Conservation (phyloP, 1,140 invertebrate genomes). For the Drosophila insularis region DNA sequence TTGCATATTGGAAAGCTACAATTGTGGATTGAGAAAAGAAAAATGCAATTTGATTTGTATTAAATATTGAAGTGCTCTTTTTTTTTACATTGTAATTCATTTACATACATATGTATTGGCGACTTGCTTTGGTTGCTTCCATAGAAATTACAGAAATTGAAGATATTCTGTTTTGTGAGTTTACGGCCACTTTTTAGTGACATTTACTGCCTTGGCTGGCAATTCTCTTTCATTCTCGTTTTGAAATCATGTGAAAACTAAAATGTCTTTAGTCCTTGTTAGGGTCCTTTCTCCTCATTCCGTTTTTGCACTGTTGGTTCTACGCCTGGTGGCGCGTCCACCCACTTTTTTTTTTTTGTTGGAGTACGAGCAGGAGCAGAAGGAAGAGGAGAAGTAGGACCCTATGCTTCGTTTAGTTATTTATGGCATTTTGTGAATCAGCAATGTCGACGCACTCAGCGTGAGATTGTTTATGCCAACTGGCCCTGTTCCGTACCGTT, state of each 20-base stretch:
- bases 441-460: conserved; percentile 52
- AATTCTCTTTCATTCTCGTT: conserved; percentile 5
- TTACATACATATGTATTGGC: neutral
- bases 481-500: neutral
- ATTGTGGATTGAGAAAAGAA: too few species aligned
- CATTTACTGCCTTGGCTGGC: conserved; percentile 11
- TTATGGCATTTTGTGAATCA: conserved; percentile 53
- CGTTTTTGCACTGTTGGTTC: neutral
- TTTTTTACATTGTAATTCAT: neutral
- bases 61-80: too few species aligned
- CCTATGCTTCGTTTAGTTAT: conserved; percentile 49
- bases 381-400: neutral
- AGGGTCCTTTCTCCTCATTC: neutral
- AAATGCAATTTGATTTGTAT: too few species aligned
- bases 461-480: conserved; percentile 61
- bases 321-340: neutral
- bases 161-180: neutral
- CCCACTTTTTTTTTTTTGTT: too few species aligned
- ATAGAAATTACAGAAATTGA: neutral
- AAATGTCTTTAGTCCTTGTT: conserved; percentile 5
- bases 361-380: neutral
- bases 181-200: conserved; percentile 20
- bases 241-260: conserved; percentile 47
- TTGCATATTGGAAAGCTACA: too few species aligned
- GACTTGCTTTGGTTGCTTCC: neutral